Evolutionary conservation across 92 coral and sea anemone genomes (phyloP), one percentile per base, ranked within the genome.

Genomic region (Epizoanthus fatuus): DNA sequence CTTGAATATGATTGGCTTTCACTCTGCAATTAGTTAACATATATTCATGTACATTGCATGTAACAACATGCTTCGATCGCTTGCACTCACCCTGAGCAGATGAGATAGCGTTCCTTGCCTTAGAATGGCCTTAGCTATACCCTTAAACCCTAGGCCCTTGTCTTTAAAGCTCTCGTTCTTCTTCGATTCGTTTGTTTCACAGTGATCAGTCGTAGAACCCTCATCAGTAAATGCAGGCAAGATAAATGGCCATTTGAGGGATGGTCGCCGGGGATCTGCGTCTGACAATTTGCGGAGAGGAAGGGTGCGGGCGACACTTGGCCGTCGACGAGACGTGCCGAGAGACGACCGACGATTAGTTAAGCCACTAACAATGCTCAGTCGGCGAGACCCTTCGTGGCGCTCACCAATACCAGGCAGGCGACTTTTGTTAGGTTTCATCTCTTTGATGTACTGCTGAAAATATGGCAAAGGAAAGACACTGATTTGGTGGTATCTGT

Each of bases 61-160:
- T 13, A 7, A 11, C 32, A 62, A 15, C 35, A 22, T 59, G 13
- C 54, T 73, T n/a, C 15, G 2, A 72, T 37, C 11, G 2, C 4
- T 1, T 19, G 7, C 15, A 63, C 74, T 85, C 45, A 85, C 98
- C 88, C 90, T 89, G 38, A 94, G 91, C 17, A 94, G 47, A 20
- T 74, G 70, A 5, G 94, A 90, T n/a, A 93, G 90, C 55, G 86
- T 92, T 58, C 90, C 86, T 54, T 94, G 98, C 52, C 89, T 86
- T 1, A 90, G 84, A 22, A 94, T 82, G 1, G 98, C 98, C 74
- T 72, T 87, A 5, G 98, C 98, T 5, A 94, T 73, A 37, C 80
- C 88, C 66, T 90, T 92, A 57, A 94, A 89, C 12, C 86, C 93
- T 13, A 88, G 42, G 1, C 88, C 86, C 0, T 73, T 66, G 3